phyloP scores from a whole-genome alignment of 1,140 invertebrate species.

The Polypedilum vanderplanki region DNA sequence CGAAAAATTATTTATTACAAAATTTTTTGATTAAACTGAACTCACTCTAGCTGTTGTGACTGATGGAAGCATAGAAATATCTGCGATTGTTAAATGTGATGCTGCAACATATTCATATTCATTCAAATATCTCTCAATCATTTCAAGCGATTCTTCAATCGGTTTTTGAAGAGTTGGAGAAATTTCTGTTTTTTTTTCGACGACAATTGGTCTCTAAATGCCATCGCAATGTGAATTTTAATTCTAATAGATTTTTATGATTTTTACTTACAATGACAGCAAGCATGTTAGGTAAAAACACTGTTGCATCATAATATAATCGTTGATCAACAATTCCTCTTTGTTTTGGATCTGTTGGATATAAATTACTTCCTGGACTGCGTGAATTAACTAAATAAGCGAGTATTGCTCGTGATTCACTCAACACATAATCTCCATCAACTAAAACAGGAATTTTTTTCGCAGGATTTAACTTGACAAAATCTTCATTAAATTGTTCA shows the following conservation, averaged over 20 bases:
- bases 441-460: constrained; percentile 35
- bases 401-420: constrained; percentile 36
- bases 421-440: constrained; percentile 35
- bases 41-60: neutral
- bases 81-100: neutral
- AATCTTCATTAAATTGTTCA: neutral
- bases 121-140: neutral
- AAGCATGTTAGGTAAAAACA: neutral
- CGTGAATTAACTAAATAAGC: constrained; percentile 33
- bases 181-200: constrained; percentile 34
- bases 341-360: constrained; percentile 46
- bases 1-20: neutral
- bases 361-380: constrained; percentile 36
- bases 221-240: neutral
- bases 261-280: constrained; percentile 38
- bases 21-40: neutral
- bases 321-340: constrained; percentile 47
- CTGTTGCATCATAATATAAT: constrained; percentile 45
- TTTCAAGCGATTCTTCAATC: neutral
- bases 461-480: neutral
- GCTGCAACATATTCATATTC: neutral
- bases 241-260: neutral
- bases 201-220: constrained; percentile 31
- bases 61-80: neutral
- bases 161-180: constrained; percentile 32